Evolutionary conservation across 2,113 vertebrate genomes (phyloP).

Genomic region (Notiomystis cincta): DNA sequence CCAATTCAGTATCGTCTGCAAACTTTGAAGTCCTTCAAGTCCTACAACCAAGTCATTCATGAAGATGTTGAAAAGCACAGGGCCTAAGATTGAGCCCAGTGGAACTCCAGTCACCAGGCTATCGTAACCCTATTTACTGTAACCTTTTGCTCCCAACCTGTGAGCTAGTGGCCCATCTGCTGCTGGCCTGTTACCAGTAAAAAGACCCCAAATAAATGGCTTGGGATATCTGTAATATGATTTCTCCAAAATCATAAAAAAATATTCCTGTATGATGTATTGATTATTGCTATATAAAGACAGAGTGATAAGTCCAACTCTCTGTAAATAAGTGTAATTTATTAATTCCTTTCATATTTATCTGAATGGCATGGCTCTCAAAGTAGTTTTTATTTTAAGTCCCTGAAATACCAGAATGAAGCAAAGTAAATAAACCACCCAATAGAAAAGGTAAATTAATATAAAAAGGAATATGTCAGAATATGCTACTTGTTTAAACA

Average conservation of each 20-base stretch:
- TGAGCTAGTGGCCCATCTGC: neutral
- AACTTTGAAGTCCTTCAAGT: neutral
- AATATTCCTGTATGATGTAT: neutral
- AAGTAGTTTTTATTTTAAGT: neutral
- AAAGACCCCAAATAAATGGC: rapidly evolving
- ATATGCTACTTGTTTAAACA: neutral
- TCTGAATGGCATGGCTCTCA: neutral
- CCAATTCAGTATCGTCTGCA: neutral
- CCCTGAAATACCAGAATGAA: neutral
- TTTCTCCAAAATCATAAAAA: neutral
- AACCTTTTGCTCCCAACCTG: neutral
- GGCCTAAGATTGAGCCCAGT: neutral
- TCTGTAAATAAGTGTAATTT: neutral
- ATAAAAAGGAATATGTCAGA: neutral
- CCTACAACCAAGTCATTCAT: neutral
- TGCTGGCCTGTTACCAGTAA: neutral
- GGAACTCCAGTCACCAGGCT: neutral
- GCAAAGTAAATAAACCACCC: neutral
- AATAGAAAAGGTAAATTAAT: neutral
- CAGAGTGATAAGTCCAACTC: neutral
- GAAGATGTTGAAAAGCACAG: neutral
- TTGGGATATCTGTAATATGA: neutral
- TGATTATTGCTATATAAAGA: neutral
- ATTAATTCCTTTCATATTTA: neutral
- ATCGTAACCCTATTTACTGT: neutral